These are phyloP conservation scores for Chloebia gouldiae DNA, from an alignment of 2,113 vertebrate genomes.

Conservation along the genomic window DNA sequence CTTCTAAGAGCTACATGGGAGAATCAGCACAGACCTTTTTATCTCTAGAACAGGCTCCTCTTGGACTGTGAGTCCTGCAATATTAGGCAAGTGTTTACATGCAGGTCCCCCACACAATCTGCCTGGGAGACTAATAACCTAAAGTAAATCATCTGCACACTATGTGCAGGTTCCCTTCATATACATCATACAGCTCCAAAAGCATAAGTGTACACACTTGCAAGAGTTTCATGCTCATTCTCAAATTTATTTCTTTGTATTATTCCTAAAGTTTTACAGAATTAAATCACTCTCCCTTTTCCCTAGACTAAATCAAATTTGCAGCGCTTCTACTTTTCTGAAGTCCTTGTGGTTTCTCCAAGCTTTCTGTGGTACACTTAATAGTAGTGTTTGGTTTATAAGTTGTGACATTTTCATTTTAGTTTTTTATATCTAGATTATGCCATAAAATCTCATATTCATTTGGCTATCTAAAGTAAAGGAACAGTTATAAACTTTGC, in stretches of 20 bases:
- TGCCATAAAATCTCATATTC: conserved; percentile 28
- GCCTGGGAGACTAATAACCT: neutral
- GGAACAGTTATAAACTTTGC: conserved; percentile 51
- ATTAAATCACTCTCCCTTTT: neutral
- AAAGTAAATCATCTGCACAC: neutral
- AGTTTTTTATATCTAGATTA: neutral
- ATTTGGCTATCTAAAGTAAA: conserved; percentile 26
- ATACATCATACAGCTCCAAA: neutral
- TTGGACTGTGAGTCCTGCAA: neutral
- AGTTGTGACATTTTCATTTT: neutral
- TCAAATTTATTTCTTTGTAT: neutral
- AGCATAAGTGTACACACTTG: fast-evolving
- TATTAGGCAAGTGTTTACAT: neutral
- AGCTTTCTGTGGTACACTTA: neutral
- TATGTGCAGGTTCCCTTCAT: neutral
- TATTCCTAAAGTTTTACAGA: neutral
- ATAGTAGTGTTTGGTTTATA: neutral
- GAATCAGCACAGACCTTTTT: neutral
- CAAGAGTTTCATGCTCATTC: neutral
- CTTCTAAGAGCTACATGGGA: neutral
- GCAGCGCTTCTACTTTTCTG: neutral
- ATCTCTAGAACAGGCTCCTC: neutral
- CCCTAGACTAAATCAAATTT: neutral
- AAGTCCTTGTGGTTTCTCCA: neutral
- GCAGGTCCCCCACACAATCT: neutral